These are phyloP conservation scores for Myotis vivesi DNA, from an alignment of 2,797 vertebrate genomes.

Conservation along the genomic window DNA sequence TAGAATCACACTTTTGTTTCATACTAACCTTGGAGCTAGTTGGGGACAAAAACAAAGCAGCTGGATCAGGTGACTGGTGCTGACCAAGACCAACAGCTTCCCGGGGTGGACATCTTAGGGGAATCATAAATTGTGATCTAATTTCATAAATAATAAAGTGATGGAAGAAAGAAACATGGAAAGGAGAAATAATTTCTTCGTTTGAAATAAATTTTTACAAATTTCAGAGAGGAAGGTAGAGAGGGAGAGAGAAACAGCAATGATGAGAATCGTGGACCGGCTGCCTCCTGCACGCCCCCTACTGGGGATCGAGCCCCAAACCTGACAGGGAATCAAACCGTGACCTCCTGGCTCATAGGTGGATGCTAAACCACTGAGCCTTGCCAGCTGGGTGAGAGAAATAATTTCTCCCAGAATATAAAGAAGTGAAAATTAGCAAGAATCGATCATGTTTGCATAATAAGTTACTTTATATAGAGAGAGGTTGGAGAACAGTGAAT, in stretches of 20 bases:
- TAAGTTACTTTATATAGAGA: neutral
- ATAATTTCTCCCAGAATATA: neutral
- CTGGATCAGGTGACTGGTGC: neutral
- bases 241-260: no score
- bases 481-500: neutral
- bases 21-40: neutral
- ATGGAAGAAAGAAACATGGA: neutral
- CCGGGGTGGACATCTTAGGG: neutral
- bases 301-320: no score
- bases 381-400: neutral
- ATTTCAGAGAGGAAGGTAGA: no score
- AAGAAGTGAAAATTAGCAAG: neutral
- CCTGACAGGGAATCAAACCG: no score
- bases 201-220: no score
- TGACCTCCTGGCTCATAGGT: no score
- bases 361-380: no score
- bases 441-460: neutral
- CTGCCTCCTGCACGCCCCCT: no score
- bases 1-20: neutral
- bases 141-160: neutral
- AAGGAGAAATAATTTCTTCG: neutral
- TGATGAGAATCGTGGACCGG: no score
- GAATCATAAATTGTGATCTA: neutral
- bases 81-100: neutral
- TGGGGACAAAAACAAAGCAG: neutral